Percentiles rank a stretch among this genome's conserved stretches.
phyloP scores from a whole-genome alignment of 2,113 vertebrate species.

The Ammospiza caudacuta region DNA sequence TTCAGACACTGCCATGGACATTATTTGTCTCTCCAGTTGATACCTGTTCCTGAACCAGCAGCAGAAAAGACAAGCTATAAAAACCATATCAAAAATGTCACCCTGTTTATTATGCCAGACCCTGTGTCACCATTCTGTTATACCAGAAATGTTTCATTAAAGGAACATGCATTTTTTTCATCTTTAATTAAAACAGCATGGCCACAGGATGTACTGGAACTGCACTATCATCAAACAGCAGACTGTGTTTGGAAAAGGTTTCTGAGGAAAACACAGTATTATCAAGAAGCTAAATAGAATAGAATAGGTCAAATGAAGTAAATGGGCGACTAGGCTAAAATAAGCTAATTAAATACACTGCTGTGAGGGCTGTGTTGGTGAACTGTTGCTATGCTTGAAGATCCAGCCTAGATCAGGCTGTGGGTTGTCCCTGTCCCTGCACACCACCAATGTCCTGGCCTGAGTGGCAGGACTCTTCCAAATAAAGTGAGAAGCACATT shows the following conservation, averaged over 20 bases:
- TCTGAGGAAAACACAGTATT: not conserved
- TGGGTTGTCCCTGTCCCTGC: not conserved
- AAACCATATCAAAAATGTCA: not conserved
- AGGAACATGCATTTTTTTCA: not conserved
- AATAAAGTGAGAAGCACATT: not conserved
- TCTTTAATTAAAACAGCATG: not conserved
- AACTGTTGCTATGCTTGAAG: not conserved
- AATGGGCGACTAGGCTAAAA: not conserved
- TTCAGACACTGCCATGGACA: not conserved
- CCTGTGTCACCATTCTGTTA: not conserved
- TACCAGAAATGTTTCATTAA: not conserved
- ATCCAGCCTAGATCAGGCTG: not conserved
- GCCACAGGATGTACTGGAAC: not conserved
- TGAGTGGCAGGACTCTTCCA: not conserved
- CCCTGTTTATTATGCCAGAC: not conserved
- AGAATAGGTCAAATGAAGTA: not conserved
- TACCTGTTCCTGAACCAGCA: not conserved
- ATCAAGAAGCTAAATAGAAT: not conserved
- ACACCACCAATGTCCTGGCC: not conserved
- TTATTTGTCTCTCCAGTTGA: not conserved
- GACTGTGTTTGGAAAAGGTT: not conserved
- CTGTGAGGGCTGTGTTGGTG: not conserved
- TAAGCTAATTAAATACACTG: fast-evolving
- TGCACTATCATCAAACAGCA: not conserved
- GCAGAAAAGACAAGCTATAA: not conserved